phyloP scores from a whole-genome alignment of 2,113 vertebrate genomes.

The Protomyctophum bolini region DNA sequence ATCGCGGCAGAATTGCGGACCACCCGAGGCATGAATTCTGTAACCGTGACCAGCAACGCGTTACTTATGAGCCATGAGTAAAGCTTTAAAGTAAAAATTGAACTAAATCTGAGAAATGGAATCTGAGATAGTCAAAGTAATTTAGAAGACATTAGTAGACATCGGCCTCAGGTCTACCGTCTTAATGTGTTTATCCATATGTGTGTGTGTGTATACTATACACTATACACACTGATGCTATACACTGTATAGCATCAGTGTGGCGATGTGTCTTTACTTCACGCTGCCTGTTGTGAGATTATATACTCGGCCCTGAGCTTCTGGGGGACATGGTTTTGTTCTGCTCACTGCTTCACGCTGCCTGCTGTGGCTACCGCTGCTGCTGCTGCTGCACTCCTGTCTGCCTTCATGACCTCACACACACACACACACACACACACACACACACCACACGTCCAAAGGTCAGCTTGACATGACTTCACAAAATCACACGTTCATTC shows the following conservation, averaged over 20 bases:
- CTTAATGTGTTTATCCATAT: slow-evolving; percentile 24
- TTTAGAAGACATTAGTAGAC: too few relatives aligned
- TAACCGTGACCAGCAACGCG: too few relatives aligned
- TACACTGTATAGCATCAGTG: slow-evolving; percentile 33
- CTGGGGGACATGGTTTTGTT: neutral
- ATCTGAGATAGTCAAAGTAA: too few relatives aligned
- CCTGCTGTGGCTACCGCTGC: slow-evolving; percentile 52
- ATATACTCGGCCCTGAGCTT: too few relatives aligned
- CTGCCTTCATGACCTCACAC: slow-evolving; percentile 36
- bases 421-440: slow-evolving; percentile 35
- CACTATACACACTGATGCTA: too few relatives aligned
- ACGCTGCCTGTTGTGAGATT: too few relatives aligned
- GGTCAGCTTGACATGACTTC: slow-evolving; percentile 40
- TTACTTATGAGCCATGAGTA: too few relatives aligned
- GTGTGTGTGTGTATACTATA: slow-evolving; percentile 57
- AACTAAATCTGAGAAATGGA: too few relatives aligned
- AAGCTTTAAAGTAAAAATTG: too few relatives aligned
- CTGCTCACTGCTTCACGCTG: slow-evolving; percentile 50
- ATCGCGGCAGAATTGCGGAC: too few relatives aligned
- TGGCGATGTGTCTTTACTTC: slow-evolving; percentile 10
- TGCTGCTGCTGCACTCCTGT: slow-evolving; percentile 42
- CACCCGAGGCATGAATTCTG: too few relatives aligned
- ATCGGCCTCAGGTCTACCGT: too few relatives aligned
- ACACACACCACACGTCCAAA: slow-evolving; percentile 42
- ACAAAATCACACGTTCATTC: slow-evolving; percentile 42